phyloP scores from a whole-genome alignment of 2,797 vertebrate genomes.

The Semotilus atromaculatus region DNA sequence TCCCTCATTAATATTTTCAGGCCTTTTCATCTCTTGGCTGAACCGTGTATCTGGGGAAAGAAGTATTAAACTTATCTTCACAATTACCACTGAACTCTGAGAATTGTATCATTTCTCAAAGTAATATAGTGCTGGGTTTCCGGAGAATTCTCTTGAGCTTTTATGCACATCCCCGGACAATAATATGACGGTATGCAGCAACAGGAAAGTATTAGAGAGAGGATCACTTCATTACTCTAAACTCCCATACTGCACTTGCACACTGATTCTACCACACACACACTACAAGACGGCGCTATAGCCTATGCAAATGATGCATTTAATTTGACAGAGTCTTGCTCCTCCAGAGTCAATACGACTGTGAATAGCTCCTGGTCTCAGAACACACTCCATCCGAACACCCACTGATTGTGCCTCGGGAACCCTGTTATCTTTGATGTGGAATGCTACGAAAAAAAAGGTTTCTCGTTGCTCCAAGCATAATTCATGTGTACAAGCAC shows the following conservation, averaged over 20 bases:
- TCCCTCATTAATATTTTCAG: slow-evolving; percentile 61
- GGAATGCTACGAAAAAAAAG: background rate
- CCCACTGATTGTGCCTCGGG: background rate
- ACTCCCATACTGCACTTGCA: slow-evolving; percentile 10
- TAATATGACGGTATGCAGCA: slow-evolving; percentile 19
- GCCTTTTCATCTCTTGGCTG: slow-evolving; percentile 55
- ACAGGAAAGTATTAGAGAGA: slow-evolving; percentile 42
- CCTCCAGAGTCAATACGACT: slow-evolving; percentile 9
- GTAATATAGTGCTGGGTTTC: slow-evolving; percentile 45
- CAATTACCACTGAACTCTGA: slow-evolving; percentile 61
- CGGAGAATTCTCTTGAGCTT: slow-evolving; percentile 33
- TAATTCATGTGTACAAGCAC: background rate
- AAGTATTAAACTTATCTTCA: slow-evolving; percentile 62
- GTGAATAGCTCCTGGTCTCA: slow-evolving; percentile 30
- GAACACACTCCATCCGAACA: background rate
- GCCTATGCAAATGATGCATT: slow-evolving; percentile 28
- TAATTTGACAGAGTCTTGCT: slow-evolving; percentile 32
- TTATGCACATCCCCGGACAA: slow-evolving; percentile 44
- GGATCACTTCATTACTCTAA: slow-evolving; percentile 52
- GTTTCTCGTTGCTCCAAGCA: slow-evolving; percentile 17
- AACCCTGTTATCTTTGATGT: slow-evolving; percentile 28
- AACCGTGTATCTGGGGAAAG: slow-evolving; percentile 54
- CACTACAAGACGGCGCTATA: background rate
- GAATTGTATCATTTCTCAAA: slow-evolving; percentile 61
- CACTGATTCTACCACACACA: slow-evolving; percentile 1